Evolutionary conservation across 2,113 vertebrate genomes (phyloP), one percentile per base, ranked within the genome.

Genomic region (Callionymus lyra): DNA sequence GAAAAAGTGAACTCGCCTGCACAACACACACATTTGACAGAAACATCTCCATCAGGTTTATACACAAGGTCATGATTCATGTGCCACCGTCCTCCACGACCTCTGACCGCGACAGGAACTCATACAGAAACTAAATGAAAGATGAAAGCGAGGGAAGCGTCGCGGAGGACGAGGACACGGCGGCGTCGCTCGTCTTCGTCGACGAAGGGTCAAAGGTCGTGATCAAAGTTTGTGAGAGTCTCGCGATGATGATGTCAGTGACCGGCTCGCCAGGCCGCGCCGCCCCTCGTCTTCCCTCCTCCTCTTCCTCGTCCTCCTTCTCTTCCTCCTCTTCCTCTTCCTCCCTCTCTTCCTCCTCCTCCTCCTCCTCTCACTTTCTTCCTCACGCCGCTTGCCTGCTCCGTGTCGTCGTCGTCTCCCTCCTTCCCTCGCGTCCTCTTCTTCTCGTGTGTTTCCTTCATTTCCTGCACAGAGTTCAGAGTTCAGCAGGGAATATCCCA

Each of bases 381-480:
- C 60, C 93, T 86, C 55, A 97, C 89, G 1, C 93, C 93, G 0
- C 86, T 69, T 1, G 91, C 87, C 18, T 91, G 88, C 55, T 98
- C 94, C 0, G 83, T 86, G 31, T 98, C 94, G 1, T 66, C 85
- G 0, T 59, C 39, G 1, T 74, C 85, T 46, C 82, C 75, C 1
- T 85, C 79, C 2, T 59, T 81, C 12, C 85, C 81, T 46, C 71
- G 78, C 0, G 79, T 58, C 6, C 90, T 80, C 19, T 90, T 97
- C 82, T 78, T 87, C 68, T 93, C 94, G 35, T 94, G 92, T 10
- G 86, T 87, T 54, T 98, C 94, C 55, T 90, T 85, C 72, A 98
- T 75, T 77, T 98, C 92, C 95, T 98, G 68, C 21, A n/a, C n/a
- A n/a, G n/a, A 27, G 21, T 27, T 27, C 21, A 27, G 21, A 27